Evolutionary conservation across 35 echinoderm and acorn worm species (phyloP).

Genomic region (Amphiura filiformis): DNA sequence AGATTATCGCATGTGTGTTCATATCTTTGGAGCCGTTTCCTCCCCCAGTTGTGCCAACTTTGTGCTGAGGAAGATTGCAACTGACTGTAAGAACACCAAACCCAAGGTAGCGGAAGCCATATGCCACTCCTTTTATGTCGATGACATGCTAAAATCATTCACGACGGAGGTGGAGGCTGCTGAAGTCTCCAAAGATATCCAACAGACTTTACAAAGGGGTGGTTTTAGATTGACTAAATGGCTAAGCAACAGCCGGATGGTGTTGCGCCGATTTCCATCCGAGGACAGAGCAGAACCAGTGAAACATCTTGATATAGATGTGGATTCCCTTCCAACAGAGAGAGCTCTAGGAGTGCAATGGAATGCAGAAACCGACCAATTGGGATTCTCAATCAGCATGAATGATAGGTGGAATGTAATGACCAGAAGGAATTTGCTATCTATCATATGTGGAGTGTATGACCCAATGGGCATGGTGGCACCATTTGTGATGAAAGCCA

Average conservation of each 20-base stretch:
- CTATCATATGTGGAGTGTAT: conserved; percentile 38
- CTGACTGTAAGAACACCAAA: not conserved
- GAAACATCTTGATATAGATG: conserved; percentile 7
- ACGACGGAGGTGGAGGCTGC: not conserved
- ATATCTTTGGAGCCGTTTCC: conserved; percentile 41
- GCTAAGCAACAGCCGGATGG: conserved; percentile 52
- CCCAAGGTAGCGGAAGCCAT: not conserved
- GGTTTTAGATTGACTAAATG: conserved; percentile 79
- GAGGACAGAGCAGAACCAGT: conserved; percentile 44
- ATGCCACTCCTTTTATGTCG: not conserved
- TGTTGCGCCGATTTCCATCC: conserved; percentile 27
- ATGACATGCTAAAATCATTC: not conserved
- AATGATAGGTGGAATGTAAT: not conserved
- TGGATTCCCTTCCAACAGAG: conserved; percentile 57
- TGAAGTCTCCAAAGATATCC: not conserved
- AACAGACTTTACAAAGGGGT: conserved; percentile 4
- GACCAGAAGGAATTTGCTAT: conserved; percentile 48
- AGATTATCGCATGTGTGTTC: conserved; percentile 56
- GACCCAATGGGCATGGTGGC: not conserved
- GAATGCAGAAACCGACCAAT: conserved; percentile 42
- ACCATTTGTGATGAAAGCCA: not conserved
- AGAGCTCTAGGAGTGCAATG: conserved; percentile 57
- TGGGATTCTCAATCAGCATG: conserved; percentile 59
- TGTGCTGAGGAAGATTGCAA: conserved; percentile 38
- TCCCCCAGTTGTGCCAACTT: conserved; percentile 60